Conservation (phyloP, 2,888 invertebrate genomes). For the Cyaniris semiargus region DNA sequence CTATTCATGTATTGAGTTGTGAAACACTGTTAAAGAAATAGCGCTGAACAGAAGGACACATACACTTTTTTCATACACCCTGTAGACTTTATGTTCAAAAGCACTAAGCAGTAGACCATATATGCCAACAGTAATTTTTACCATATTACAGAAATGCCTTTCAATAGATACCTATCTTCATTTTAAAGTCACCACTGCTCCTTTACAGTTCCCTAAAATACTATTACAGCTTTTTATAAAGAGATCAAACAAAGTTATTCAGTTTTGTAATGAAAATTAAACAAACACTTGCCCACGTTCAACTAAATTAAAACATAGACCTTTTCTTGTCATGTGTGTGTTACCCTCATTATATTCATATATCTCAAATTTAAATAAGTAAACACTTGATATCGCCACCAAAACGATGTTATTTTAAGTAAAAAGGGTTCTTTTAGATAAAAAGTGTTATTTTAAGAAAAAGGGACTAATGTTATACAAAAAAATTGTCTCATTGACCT, state of each 20-base stretch:
- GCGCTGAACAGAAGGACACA: no score
- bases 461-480: background rate
- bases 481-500: no score
- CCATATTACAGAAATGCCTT: no score
- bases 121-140: no score
- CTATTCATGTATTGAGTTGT: no score
- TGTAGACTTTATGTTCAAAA: no score
- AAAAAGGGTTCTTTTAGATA: background rate
- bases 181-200: no score
- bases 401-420: background rate
- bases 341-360: background rate
- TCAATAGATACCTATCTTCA: no score
- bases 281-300: background rate
- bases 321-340: background rate
- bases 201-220: background rate
- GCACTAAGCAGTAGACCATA: no score
- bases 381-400: background rate
- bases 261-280: background rate
- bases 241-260: background rate
- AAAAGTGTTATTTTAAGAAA: background rate
- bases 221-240: background rate
- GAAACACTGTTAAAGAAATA: no score
- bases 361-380: background rate
- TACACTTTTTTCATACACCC: no score
- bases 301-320: slow-evolving; percentile 4